Conservation (phyloP, 2,888 invertebrate species). For the Syritta pipiens region DNA sequence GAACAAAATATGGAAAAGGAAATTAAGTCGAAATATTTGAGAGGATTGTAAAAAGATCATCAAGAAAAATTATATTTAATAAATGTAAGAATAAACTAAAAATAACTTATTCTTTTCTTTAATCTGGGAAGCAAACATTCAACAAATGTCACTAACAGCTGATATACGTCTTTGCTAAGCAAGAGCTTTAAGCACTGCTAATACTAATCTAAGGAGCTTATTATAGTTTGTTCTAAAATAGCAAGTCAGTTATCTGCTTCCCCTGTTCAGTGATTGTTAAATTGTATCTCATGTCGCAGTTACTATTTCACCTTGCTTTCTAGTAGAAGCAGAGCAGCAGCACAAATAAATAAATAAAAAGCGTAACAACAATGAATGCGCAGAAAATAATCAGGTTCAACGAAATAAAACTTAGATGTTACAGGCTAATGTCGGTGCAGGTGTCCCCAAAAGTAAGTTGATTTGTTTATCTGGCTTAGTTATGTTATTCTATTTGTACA, state of each 20-base stretch:
- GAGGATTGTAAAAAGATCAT: slow-evolving; percentile 48
- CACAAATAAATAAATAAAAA: too few relatives aligned
- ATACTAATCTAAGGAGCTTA: not conserved
- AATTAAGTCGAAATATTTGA: slow-evolving; percentile 47
- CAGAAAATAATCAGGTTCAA: not conserved
- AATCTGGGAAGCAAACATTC: not conserved
- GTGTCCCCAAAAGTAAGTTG: slow-evolving; percentile 23
- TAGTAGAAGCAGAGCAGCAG: too few relatives aligned
- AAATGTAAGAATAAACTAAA: slow-evolving; percentile 59
- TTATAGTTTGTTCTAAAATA: too few relatives aligned
- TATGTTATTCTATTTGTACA: too few relatives aligned
- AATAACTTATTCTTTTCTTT: slow-evolving; percentile 15
- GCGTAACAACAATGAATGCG: not conserved
- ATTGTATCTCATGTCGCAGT: too few relatives aligned
- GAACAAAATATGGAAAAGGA: slow-evolving; percentile 26
- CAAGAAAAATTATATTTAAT: slow-evolving; percentile 55
- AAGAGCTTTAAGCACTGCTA: slow-evolving; percentile 20
- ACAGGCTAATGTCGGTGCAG: slow-evolving; percentile 30
- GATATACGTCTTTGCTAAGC: not conserved
- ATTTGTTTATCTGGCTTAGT: not conserved
- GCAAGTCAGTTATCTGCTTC: too few relatives aligned
- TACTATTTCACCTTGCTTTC: too few relatives aligned
- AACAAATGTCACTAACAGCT: not conserved
- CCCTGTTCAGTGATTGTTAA: too few relatives aligned
- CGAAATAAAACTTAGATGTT: not conserved